Conservation (phyloP, 2,888 invertebrate species). For the Copidosoma aretas region DNA sequence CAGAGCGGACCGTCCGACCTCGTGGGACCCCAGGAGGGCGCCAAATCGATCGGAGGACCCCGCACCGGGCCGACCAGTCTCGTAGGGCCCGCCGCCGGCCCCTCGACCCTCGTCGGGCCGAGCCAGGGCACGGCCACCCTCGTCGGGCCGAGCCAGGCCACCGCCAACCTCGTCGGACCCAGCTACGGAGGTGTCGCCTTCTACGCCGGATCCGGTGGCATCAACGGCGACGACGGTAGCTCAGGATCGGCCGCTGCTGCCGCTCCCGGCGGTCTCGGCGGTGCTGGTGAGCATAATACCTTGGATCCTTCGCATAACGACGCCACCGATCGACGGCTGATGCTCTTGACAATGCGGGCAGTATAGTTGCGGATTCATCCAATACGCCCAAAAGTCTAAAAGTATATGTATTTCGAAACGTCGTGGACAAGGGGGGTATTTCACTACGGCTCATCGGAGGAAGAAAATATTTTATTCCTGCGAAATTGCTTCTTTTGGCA, state of each 20-base stretch:
- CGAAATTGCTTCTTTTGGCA: no score
- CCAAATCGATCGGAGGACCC: constrained; percentile 60
- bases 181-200: constrained; percentile 60
- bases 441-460: no score
- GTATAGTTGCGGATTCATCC: no score
- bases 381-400: no score
- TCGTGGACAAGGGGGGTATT: no score
- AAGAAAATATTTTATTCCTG: no score
- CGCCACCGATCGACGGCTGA: no score
- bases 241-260: constrained; percentile 60
- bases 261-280: constrained; percentile 55
- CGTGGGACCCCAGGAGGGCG: constrained; percentile 61
- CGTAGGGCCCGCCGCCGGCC: constrained; percentile 60
- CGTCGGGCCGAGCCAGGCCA: constrained; percentile 60
- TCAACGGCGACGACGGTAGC: constrained; percentile 62
- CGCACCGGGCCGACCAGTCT: constrained; percentile 60
- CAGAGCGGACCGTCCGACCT: constrained; percentile 60
- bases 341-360: no score
- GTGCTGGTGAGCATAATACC: constrained; percentile 40
- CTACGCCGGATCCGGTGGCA: constrained; percentile 60
- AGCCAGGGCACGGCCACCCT: constrained; percentile 60
- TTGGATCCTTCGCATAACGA: no score
- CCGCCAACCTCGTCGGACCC: constrained; percentile 61
- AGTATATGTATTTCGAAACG: no score
- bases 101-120: constrained; percentile 60